Conservation (phyloP, 37 sponge, comb jelly and placozoan genomes). For the Agelas oroides region DNA sequence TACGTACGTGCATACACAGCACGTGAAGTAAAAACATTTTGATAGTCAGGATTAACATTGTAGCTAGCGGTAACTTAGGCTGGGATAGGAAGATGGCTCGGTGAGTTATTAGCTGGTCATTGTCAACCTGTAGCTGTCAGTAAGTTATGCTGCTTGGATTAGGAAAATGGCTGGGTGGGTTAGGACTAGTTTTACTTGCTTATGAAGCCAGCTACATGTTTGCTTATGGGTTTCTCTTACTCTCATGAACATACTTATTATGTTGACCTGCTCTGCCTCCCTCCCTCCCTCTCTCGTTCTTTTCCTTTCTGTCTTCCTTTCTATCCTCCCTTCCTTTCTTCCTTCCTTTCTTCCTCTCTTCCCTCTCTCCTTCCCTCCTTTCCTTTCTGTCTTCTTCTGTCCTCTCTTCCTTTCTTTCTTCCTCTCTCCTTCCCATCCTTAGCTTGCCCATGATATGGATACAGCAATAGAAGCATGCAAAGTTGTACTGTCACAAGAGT, state of each 20-base stretch:
- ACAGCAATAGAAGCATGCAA: slow-evolving; percentile 22
- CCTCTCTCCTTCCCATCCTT: neutral
- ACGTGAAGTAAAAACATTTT: no score
- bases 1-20: no score
- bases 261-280: no score
- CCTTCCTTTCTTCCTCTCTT: neutral
- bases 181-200: neutral
- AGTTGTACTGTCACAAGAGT: neutral
- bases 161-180: neutral
- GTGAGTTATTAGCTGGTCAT: no score
- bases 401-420: no score
- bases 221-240: no score
- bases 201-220: no score
- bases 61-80: no score
- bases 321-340: neutral
- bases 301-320: neutral
- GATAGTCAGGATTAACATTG: no score
- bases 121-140: no score
- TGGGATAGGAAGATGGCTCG: no score
- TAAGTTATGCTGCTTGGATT: neutral
- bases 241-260: no score
- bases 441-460: slow-evolving; percentile 40
- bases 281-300: neutral
- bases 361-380: slow-evolving; percentile 27
- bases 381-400: slow-evolving; percentile 7